phyloP scores from a whole-genome alignment of 2,888 invertebrate species.

The Drosophila formosana region DNA sequence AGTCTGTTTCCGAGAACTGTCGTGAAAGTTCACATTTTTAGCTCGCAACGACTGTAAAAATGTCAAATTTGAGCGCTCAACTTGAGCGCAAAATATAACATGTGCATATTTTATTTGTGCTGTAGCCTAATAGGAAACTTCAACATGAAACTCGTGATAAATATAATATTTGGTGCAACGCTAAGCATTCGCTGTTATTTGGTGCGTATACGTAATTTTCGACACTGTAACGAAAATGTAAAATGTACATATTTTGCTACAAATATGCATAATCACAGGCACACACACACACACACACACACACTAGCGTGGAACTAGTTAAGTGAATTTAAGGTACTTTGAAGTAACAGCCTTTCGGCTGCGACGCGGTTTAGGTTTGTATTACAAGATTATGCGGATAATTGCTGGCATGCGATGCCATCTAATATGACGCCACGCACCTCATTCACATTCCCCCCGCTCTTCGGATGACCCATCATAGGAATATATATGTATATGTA shows the following conservation, averaged over 20 bases:
- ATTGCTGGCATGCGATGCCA: conserved; percentile 78
- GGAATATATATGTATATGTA: not conserved
- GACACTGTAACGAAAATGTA: conserved; percentile 39
- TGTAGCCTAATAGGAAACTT: not conserved
- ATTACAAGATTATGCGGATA: conserved; percentile 79
- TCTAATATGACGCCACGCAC: conserved; percentile 63
- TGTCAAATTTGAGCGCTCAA: not conserved
- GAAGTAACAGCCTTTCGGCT: conserved; percentile 58
- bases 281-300: conserved; percentile 11
- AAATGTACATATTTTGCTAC: conserved; percentile 48
- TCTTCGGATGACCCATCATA: not conserved
- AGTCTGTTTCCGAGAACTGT: not conserved
- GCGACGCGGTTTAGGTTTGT: conserved; percentile 62
- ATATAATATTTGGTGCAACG: conserved; percentile 2
- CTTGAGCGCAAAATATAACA: not conserved
- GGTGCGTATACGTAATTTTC: conserved; percentile 52
- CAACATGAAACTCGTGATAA: not conserved
- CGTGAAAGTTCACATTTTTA: not conserved
- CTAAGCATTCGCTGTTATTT: conserved; percentile 1
- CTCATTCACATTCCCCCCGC: conserved; percentile 20
- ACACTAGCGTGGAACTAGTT: conserved; percentile 38
- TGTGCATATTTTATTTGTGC: not conserved
- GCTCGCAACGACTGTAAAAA: not conserved
- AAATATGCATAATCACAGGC: conserved; percentile 44
- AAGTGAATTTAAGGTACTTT: conserved; percentile 56